phyloP scores from a whole-genome alignment of 92 coral and sea anemone species.

The Zoanthus sansibaricus region DNA sequence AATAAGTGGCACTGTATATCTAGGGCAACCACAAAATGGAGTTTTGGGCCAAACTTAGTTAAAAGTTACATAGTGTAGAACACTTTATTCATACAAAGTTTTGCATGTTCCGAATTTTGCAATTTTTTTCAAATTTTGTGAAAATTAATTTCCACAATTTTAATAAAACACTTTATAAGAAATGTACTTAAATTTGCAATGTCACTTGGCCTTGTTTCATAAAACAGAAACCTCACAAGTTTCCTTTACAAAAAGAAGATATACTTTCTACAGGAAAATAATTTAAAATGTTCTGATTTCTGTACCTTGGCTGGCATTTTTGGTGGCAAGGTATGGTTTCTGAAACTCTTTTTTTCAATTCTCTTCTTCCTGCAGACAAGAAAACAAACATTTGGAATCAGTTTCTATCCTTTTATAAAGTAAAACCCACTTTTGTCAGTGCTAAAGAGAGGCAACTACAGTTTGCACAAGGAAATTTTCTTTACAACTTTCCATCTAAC shows the following conservation, averaged over 20 bases:
- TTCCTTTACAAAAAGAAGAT: constrained; percentile 5
- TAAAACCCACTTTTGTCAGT: constrained; percentile 7
- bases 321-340: constrained; percentile 19
- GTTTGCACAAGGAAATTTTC: constrained; percentile 27
- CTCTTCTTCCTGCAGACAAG: constrained; percentile 36
- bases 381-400: constrained; percentile 29
- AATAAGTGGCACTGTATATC: neutral
- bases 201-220: constrained; percentile 2
- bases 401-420: constrained; percentile 31
- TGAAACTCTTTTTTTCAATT: constrained; percentile 5
- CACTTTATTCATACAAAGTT: constrained; percentile 17
- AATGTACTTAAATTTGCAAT: neutral
- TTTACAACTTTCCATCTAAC: constrained; percentile 15
- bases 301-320: constrained; percentile 27
- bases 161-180: neutral
- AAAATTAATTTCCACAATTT: neutral
- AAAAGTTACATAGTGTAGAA: neutral
- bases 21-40: neutral
- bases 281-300: constrained; percentile 6
- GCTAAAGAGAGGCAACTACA: constrained; percentile 3
- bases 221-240: constrained; percentile 15
- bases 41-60: neutral
- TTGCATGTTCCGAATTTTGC: neutral
- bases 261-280: neutral
- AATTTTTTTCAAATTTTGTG: neutral